Percentiles rank a stretch among this genome's conserved stretches.
Conservation (phyloP, 2,888 invertebrate species). For the Tuta absoluta region DNA sequence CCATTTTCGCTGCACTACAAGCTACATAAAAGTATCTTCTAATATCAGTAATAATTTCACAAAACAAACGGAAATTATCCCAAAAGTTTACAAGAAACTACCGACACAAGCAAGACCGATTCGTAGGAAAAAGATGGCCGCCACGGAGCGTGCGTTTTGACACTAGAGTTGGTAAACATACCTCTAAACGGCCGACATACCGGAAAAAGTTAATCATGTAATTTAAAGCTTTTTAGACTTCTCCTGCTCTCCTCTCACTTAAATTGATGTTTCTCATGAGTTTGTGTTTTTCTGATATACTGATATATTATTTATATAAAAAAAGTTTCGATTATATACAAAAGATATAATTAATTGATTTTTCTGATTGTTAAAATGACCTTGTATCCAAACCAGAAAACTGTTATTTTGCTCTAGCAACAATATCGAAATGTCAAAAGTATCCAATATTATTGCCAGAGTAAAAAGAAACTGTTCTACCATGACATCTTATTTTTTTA, state of each 20-base stretch:
- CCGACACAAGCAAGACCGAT: constrained; percentile 30
- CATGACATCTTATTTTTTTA: constrained; percentile 5
- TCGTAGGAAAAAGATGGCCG: constrained; percentile 36
- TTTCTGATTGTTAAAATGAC: not conserved
- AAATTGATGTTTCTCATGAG: not conserved
- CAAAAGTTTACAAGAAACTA: constrained; percentile 27
- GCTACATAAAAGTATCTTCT: not conserved
- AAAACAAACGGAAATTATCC: constrained; percentile 21
- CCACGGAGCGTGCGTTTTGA: constrained; percentile 35
- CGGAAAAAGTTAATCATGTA: not conserved
- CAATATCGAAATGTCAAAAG: not conserved
- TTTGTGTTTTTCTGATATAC: no score
- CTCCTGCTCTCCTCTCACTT: not conserved
- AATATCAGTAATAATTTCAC: not conserved
- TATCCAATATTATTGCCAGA: not conserved
- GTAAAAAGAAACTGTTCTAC: not conserved
- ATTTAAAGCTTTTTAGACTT: not conserved
- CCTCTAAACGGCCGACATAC: not conserved
- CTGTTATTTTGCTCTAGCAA: not conserved
- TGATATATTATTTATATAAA: no score
- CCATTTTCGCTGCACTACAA: not conserved
- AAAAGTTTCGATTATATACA: no score
- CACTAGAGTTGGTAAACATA: constrained; percentile 27
- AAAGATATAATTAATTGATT: not conserved
- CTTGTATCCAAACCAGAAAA: not conserved